A percentile compares a stretch with the other conserved stretches of the same genome.
phyloP scores from a whole-genome alignment of 1,140 invertebrate species.

The Zeugodacus cucurbitae region DNA sequence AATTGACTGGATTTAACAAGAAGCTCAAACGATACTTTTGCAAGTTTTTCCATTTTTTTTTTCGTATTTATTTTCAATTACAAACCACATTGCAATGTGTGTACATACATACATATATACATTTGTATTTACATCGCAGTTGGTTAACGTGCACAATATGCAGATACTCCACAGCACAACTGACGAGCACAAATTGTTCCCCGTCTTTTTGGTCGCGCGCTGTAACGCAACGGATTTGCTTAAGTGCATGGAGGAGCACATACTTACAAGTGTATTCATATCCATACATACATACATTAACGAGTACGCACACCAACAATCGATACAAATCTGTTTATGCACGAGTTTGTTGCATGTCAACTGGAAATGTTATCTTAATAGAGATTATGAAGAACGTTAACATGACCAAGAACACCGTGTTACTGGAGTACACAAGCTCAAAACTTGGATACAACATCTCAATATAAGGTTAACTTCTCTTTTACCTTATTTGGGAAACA shows the following conservation, averaged over 20 bases:
- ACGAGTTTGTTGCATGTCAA: not conserved
- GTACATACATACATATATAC: not conserved
- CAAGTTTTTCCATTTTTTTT: not conserved
- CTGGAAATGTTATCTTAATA: not conserved
- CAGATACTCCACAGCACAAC: not conserved
- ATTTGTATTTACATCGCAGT: not conserved
- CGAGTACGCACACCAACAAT: not conserved
- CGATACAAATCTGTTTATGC: not conserved
- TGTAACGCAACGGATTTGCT: not conserved
- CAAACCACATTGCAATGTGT: not conserved
- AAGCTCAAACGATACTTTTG: not conserved
- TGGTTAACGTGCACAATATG: not conserved
- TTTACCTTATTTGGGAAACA: no score
- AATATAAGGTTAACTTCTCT: no score
- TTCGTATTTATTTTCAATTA: constrained; percentile 13
- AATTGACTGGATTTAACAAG: not conserved
- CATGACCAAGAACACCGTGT: not conserved
- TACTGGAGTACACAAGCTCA: no score
- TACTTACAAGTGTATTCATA: not conserved
- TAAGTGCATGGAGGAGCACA: not conserved
- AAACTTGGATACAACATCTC: no score
- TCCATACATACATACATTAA: not conserved
- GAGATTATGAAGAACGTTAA: not conserved
- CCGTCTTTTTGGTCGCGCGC: not conserved
- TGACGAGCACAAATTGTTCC: not conserved